Percentiles rank a stretch among this genome's conserved stretches.
These are phyloP conservation scores for Erebia palarica DNA, from an alignment of 2,888 invertebrate genomes.

Conservation along the genomic window DNA sequence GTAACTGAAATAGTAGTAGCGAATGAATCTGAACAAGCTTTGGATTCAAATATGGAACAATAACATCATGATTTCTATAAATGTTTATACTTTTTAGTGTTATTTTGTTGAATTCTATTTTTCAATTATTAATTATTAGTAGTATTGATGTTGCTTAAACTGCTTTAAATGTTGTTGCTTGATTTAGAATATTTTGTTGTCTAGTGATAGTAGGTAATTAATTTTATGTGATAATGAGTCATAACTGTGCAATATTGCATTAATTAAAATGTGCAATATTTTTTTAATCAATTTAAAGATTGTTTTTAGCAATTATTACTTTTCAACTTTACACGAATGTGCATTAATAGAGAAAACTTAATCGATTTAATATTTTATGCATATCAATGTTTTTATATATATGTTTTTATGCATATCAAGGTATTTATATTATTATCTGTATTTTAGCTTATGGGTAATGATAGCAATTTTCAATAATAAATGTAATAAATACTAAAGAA, in stretches of 20 bases:
- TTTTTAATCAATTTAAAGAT: slow-evolving; percentile 1
- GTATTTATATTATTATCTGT: neutral
- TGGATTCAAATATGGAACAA: neutral
- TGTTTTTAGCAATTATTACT: neutral
- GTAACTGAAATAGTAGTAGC: neutral
- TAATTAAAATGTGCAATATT: slow-evolving; percentile 22
- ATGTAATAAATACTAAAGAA: slow-evolving; percentile 56
- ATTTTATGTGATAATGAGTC: neutral
- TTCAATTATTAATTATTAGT: neutral
- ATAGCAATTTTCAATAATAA: slow-evolving; percentile 44
- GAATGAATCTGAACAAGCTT: neutral
- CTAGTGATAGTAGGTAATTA: neutral
- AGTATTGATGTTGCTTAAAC: neutral
- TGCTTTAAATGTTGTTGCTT: slow-evolving; percentile 12
- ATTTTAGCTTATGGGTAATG: slow-evolving; percentile 43
- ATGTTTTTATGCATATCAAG: neutral
- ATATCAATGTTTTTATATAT: neutral
- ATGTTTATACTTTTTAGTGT: neutral
- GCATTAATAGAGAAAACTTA: neutral
- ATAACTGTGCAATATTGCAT: slow-evolving; percentile 10
- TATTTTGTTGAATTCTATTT: neutral
- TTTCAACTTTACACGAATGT: neutral
- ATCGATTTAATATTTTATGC: neutral
- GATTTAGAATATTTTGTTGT: neutral
- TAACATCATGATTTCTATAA: neutral